Base-by-base conservation (phyloP, 2,888 invertebrate genomes). In the Norana najaformis region DNA sequence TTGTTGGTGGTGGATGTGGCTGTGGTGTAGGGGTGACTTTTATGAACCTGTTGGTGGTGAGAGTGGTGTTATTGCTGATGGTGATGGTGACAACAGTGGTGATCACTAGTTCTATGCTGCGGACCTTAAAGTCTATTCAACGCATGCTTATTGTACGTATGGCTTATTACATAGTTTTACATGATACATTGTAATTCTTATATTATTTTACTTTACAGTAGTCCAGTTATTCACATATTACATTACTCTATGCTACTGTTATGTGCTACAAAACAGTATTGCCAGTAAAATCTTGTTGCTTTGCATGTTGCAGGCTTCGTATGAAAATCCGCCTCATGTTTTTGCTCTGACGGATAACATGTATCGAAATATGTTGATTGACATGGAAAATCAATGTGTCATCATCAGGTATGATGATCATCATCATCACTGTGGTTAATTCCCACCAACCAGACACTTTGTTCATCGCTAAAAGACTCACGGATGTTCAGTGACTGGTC, bases 331-430 rank as follows among this genome's bases (percentile, higher is more conserved):
- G 47, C 97, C 97, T 0, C 97, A 97, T 93, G 96, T 97, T 89
- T 97, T 96, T 93, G 96, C 96, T 2, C 94, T 96, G 89, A 96
- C 96, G 2, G 96, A 97, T 93, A 96, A 96, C 92, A 97, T 97
- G 97, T 96, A 96, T 94, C 95, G 96, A 92, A 96, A 96, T 94
- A 96, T 97, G 96, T 93, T 96, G 92, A 96, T 96, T 92, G 96
- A 97, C 93, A 95, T 95, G 92, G 96, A 96, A 93, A 96, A 96
- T 92, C 96, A 97, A 92, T 97, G 96, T 94, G 96, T 96, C 39
- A 97, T 97, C 92, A 96, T 96, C 93, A 96, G 96, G 96, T 96
- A 20, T 3, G 69, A 85, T 85, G 6, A 69, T 69, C n/a, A 1
- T 69, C 69, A n/a, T 69, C 69, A 30, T 30, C 8, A n/a, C n/a